Percentiles rank a stretch among this genome's conserved stretches.
Evolutionary conservation across 2,113 vertebrate genomes (phyloP).

Genomic region (Sinocyclocheilus anshuiensis): DNA sequence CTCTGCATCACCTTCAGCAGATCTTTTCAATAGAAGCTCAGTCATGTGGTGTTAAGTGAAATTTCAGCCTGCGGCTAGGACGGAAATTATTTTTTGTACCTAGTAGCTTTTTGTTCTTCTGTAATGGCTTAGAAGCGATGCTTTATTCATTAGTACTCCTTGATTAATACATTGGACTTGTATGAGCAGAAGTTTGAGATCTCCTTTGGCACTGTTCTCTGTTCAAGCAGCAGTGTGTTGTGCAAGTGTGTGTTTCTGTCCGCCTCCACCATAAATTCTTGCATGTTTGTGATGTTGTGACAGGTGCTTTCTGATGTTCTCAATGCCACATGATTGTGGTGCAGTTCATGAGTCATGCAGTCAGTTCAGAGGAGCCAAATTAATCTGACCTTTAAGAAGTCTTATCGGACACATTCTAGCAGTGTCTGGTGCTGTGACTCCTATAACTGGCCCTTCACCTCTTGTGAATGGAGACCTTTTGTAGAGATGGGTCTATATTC

Average conservation of each 20-base stretch:
- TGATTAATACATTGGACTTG: background rate
- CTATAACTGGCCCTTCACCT: background rate
- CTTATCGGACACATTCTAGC: slow-evolving; percentile 46
- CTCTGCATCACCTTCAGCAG: background rate
- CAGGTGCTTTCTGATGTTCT: slow-evolving; percentile 59
- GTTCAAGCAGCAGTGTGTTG: background rate
- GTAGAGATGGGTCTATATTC: background rate
- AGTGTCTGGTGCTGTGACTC: slow-evolving; percentile 49
- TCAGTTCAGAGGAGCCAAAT: slow-evolving; percentile 44
- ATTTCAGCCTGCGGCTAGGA: background rate
- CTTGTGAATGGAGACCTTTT: background rate
- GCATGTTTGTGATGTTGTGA: slow-evolving; percentile 62
- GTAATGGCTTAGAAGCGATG: background rate
- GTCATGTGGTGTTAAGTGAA: background rate
- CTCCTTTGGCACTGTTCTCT: background rate
- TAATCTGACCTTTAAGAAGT: slow-evolving; percentile 60
- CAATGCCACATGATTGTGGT: slow-evolving; percentile 62
- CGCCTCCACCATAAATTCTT: slow-evolving; percentile 49
- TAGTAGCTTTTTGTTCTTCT: background rate
- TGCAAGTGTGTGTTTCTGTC: slow-evolving; percentile 52
- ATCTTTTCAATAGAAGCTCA: background rate
- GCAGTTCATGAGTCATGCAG: slow-evolving; percentile 63
- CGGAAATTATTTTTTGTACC: background rate
- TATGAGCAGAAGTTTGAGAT: background rate
- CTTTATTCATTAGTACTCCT: background rate